Evolutionary conservation across 92 coral and sea anemone species (phyloP), one percentile per base, ranked within the genome.

Genomic region (Paragorgia papillata): DNA sequence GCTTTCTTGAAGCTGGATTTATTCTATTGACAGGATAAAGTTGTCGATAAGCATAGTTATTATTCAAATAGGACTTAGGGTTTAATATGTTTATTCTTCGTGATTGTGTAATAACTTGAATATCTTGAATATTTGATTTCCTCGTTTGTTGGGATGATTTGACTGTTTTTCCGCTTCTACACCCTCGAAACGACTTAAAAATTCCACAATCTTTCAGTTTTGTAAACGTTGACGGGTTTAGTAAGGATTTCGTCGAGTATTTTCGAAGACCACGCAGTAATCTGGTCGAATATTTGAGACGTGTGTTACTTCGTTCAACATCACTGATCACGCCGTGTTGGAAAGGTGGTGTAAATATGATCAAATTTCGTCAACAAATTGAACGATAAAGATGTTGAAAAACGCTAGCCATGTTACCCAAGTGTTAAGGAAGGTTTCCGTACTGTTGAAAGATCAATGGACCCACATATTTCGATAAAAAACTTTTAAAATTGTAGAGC

Each of bases 81-180:
- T 59, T 59, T 59, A 7, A 9, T 26, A 29, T 59, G 39, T 27
- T 21, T 1, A 27, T 59, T 59, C 34, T 62, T 31, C 22, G 4
- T 27, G 62, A 2, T 57, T 22, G 30, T 57, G 24, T 31, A 62
- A 62, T 62, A 27, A 8, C 68, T 62, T 62, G 68, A 62, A 62
- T 62, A 62, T 62, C 68, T 62, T 62, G 68, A 62, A 62, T 62
- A 62, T 62, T 62, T 62, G 10, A 62, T 62, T 9, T 62, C 19
- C 68, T 15, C 9, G 34, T 33, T 62, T 62, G 48, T 9, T 62
- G 68, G n/a, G 41, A 31, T 31, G 68, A 62, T 34, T 62, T 31
- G 0, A 62, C 68, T 34, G 32, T 2, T 9, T 62, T 62, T 30
- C 68, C 33, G 18, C 48, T 62, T 33, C 68, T 9, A 34, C 14